Base-by-base conservation (phyloP, 2,797 vertebrate species). In the Anguilla anguilla region DNA sequence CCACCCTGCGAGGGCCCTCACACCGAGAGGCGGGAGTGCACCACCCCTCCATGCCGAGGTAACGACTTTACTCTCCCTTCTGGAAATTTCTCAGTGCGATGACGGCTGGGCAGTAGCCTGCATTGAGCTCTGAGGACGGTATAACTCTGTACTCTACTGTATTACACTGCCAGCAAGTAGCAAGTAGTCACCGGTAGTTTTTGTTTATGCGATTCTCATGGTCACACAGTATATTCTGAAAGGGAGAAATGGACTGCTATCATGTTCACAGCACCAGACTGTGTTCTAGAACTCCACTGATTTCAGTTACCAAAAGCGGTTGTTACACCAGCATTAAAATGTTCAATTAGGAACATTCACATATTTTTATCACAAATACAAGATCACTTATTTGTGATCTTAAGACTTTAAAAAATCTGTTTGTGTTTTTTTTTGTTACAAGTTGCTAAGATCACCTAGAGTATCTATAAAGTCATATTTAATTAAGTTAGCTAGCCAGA, bases 1-100 rank as follows among this genome's bases (percentile, higher is more conserved):
- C 93, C 96, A 0, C 94, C 95, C 0, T 98, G 98, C 88, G 95
- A 93, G 35, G 98, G 98, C 0, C 96, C 96, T 87, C 95, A 96
- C 15, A 93, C 91, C 0, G 96, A 98, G 81, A 94, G 97, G 6
- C 96, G 90, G 87, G 91, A 94, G 69, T 98, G 98, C 90, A 93
- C 94, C 79, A 92, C 92, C 0, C 91, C 93, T 0, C 95, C 96
- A 6, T 98, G 98, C 86, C 92, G 94, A 95, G 97, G 97, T 98
- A 93, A 91, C 3, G 57, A 55, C 22, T 53, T 6, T 5, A 25
- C 19, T 22, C 72, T 22, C 72, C 35, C 31, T 39, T 77, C 72
- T 5, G 28, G 72, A 77, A 77, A 17, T 35, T 39, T 43, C 72
- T 43, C 31, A 6, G 13, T 77, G 15, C 35, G 31, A 22, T 2